phyloP scores from a whole-genome alignment of 2,113 vertebrate genomes.

The Heterochromis multidens region DNA sequence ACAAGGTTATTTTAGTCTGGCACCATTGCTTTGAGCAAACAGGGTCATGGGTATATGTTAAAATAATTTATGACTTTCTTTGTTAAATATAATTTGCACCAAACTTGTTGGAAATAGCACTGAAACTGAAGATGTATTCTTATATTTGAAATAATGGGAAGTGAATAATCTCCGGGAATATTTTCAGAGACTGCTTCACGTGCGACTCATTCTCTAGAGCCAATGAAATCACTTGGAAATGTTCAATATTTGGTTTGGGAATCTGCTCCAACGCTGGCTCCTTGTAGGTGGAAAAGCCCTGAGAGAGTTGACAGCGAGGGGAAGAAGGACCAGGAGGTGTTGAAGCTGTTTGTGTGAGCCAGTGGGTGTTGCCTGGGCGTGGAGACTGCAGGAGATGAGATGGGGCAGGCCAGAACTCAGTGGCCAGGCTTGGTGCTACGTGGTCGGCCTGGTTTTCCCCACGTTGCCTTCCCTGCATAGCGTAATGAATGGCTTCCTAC shows the following conservation, averaged over 20 bases:
- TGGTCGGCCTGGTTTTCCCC: conserved; percentile 74
- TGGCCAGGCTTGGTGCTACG: conserved; percentile 69
- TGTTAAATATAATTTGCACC: neutral
- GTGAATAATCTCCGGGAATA: neutral
- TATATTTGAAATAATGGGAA: neutral
- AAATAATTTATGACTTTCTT: neutral
- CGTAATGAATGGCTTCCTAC: conserved; percentile 81
- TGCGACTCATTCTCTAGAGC: neutral
- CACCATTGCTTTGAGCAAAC: neutral
- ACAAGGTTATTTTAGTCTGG: neutral
- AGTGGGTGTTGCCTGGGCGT: conserved; percentile 63
- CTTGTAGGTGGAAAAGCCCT: conserved; percentile 24
- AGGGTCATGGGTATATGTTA: neutral
- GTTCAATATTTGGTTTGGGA: conserved; percentile 24
- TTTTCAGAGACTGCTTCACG: neutral
- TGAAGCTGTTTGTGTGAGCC: conserved; percentile 51
- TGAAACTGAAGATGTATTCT: neutral
- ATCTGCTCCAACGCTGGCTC: neutral
- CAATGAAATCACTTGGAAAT: conserved; percentile 8
- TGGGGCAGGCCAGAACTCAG: conserved; percentile 61
- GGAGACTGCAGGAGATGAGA: conserved; percentile 55
- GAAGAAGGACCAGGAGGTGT: conserved; percentile 27
- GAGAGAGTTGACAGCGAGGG: conserved; percentile 1
- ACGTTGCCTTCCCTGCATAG: conserved; percentile 69
- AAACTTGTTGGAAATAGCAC: neutral